Conservation (phyloP, 2,888 invertebrate genomes). For the Abrostola tripartita region DNA sequence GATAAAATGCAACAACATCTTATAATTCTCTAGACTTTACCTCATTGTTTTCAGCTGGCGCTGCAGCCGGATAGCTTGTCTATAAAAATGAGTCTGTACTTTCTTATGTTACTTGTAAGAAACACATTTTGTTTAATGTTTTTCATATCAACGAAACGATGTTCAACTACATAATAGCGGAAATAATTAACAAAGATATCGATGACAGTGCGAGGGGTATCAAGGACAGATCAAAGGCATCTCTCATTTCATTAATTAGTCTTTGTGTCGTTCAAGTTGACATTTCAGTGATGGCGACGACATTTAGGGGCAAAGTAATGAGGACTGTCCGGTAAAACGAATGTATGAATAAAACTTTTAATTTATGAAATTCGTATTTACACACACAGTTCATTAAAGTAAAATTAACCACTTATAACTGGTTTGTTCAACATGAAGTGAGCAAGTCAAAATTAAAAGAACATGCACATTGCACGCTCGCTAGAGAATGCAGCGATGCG, state of each 20-base stretch:
- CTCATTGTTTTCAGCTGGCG: conserved; percentile 4
- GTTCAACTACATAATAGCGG: not conserved
- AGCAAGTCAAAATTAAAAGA: too few relatives aligned
- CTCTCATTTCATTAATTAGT: conserved; percentile 20
- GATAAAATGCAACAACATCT: not conserved
- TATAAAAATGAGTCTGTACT: not conserved
- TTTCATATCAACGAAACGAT: not conserved
- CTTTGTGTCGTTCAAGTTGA: conserved; percentile 13
- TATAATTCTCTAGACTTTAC: not conserved
- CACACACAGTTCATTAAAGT: not conserved
- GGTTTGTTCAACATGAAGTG: too few relatives aligned
- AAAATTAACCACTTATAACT: not conserved
- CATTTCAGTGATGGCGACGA: conserved; percentile 24
- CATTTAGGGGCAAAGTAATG: conserved; percentile 32
- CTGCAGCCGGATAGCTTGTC: not conserved
- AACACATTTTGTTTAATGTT: not conserved
- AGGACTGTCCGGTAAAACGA: conserved; percentile 7
- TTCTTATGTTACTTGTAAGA: not conserved
- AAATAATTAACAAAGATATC: not conserved
- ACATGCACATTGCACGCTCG: too few relatives aligned
- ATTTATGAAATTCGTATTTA: conserved; percentile 13
- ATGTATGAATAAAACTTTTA: conserved; percentile 21
- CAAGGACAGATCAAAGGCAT: conserved; percentile 14
- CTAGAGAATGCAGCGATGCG: too few relatives aligned
- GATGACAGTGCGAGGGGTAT: not conserved